A percentile compares a stretch with the other conserved stretches of the same genome.
phyloP scores from a whole-genome alignment of 2,797 vertebrate species.

The Crocidura indochinensis region DNA sequence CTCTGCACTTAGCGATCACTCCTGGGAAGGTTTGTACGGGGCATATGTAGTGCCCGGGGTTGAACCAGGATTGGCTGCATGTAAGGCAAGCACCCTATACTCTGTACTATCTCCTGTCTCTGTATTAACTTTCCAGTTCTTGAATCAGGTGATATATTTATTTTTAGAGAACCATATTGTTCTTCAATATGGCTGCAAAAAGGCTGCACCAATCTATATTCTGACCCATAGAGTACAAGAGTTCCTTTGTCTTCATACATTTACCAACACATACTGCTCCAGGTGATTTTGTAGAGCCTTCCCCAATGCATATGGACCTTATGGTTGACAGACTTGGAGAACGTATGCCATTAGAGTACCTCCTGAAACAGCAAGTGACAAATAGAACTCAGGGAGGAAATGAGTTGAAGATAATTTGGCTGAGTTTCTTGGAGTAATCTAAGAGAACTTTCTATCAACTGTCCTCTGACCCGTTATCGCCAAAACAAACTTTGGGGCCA shows the following conservation, averaged over 20 bases:
- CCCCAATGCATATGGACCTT: neutral
- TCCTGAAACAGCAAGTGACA: neutral
- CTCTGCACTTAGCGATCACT: too few relatives aligned
- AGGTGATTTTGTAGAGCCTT: neutral
- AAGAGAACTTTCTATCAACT: conserved; percentile 64
- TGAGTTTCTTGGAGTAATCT: conserved; percentile 60
- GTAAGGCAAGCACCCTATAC: too few relatives aligned
- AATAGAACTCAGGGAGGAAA: neutral
- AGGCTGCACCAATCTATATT: neutral
- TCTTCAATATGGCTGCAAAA: too few relatives aligned
- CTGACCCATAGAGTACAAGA: neutral
- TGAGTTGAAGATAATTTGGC: neutral
- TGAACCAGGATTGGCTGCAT: too few relatives aligned
- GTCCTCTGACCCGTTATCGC: conserved; percentile 63
- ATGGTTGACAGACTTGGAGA: neutral
- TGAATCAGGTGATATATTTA: too few relatives aligned
- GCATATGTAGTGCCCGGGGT: too few relatives aligned
- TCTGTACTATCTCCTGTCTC: too few relatives aligned
- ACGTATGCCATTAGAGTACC: neutral
- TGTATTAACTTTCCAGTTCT: too few relatives aligned
- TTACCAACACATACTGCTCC: neutral
- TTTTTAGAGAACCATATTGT: too few relatives aligned
- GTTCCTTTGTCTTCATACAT: neutral
- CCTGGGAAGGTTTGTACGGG: too few relatives aligned
- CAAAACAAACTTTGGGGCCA: conserved; percentile 49